Evolutionary conservation across 2,797 vertebrate genomes (phyloP), one percentile per base, ranked within the genome.

Genomic region (Otolemur crassicaudatus): DNA sequence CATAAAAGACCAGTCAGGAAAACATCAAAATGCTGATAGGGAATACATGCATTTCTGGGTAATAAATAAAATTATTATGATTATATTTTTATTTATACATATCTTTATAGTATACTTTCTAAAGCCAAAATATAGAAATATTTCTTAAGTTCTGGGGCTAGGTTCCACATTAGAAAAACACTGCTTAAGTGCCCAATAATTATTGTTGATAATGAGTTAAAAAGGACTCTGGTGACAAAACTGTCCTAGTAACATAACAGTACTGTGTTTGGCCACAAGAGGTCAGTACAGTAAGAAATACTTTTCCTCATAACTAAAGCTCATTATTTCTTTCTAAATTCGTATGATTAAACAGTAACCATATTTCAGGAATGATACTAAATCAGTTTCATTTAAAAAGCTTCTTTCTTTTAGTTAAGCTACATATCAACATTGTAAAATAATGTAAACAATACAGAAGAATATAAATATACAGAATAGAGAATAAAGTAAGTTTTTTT

Each of bases 261-360:
- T 27, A 31, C 20, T 70, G 60, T 49, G 53, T 65, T 19, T 83
- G 79, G 65, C 92, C 96, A 93, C 92, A 81, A 88, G 90, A 34
- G 65, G 87, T 69, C 82, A 92, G 91, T 86, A 85, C 10, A 90
- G 72, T 37, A n/a, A 89, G 75, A 83, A 34, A 82, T 13, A 37
- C 20, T 46, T 77, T 67, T 67, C 69, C 65, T 69, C 23, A 49
- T 63, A 56, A 89, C 14, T 43, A 76, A 65, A 72, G 60, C 58
- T 96, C 43, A 79, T 1, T 76, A 61, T 37, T 69, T 81, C 43
- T 61, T 86, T 91, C n/a, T 61, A 58, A 67, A 92, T 81, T 92
- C 75, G 61, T n/a, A 70, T 13, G 8, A 90, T 37, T 73, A 90
- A 75, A 81, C 53, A 89, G 63, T 77, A 70, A 46, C 34, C 5